These are phyloP conservation scores for Diorhabda sublineata DNA, from an alignment of 1,140 invertebrate genomes.

Conservation along the genomic window DNA sequence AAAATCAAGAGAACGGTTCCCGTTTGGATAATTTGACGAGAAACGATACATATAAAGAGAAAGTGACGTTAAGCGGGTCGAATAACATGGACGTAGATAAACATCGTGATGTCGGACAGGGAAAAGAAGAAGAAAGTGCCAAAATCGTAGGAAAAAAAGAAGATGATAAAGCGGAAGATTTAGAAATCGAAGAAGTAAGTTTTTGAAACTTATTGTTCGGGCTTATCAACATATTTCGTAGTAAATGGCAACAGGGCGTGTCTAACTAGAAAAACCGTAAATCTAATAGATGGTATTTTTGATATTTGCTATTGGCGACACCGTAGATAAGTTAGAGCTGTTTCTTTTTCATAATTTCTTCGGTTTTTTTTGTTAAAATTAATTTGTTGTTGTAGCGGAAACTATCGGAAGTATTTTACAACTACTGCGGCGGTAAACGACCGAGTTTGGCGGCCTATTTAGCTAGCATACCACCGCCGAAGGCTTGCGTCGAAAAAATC, in stretches of 20 bases:
- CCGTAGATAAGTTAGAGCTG: too few species aligned
- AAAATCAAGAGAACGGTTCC: neutral
- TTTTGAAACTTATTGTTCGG: neutral
- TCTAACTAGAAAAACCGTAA: too few species aligned
- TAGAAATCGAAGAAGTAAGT: neutral
- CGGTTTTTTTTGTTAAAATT: too few species aligned
- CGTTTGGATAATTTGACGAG: neutral
- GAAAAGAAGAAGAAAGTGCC: neutral
- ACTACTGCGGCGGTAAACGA: conserved; percentile 37
- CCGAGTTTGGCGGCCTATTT: conserved; percentile 41
- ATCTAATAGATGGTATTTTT: too few species aligned
- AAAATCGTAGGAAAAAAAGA: neutral
- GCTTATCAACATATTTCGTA: too few species aligned
- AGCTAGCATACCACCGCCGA: conserved; percentile 37
- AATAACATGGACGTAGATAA: neutral
- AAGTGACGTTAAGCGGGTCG: neutral
- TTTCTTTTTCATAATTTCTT: too few species aligned
- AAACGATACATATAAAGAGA: neutral
- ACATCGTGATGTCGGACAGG: neutral
- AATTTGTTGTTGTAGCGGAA: conserved; percentile 20
- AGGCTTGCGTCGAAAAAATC: conserved; percentile 55
- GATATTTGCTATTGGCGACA: too few species aligned
- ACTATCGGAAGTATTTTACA: conserved; percentile 27
- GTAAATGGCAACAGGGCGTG: too few species aligned
- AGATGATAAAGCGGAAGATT: neutral